phyloP scores from a whole-genome alignment of 2,888 invertebrate species.

The Heliconius ismenius region DNA sequence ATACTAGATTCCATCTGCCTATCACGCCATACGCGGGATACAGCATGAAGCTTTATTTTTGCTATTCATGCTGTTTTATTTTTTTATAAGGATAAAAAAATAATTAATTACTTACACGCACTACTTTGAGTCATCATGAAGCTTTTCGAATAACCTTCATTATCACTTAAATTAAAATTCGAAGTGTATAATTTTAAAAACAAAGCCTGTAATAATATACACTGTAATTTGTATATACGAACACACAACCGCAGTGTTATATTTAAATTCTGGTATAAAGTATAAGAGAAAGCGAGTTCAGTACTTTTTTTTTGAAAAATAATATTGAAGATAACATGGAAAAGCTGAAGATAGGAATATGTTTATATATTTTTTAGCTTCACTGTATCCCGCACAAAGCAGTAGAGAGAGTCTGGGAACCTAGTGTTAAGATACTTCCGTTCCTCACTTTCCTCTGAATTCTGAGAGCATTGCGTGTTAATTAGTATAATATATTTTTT shows the following conservation, averaged over 20 bases:
- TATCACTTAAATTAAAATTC: constrained; percentile 35
- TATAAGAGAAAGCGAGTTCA: constrained; percentile 37
- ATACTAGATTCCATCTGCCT: too few relatives aligned
- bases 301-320: background rate
- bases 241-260: constrained; percentile 60
- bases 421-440: too few relatives aligned
- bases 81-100: background rate
- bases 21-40: background rate
- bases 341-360: too few relatives aligned
- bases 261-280: constrained; percentile 53
- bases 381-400: too few relatives aligned
- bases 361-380: too few relatives aligned
- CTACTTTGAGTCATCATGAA: background rate
- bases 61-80: too few relatives aligned
- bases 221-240: constrained; percentile 68
- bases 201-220: constrained; percentile 65
- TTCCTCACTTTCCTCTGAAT: too few relatives aligned
- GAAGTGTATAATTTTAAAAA: constrained; percentile 44
- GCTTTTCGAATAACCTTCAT: constrained; percentile 25
- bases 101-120: background rate
- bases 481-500: too few relatives aligned
- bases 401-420: too few relatives aligned
- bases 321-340: background rate
- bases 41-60: background rate
- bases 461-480: too few relatives aligned